phyloP scores from a whole-genome alignment of 2,888 invertebrate species.

The Agriopis marginaria region DNA sequence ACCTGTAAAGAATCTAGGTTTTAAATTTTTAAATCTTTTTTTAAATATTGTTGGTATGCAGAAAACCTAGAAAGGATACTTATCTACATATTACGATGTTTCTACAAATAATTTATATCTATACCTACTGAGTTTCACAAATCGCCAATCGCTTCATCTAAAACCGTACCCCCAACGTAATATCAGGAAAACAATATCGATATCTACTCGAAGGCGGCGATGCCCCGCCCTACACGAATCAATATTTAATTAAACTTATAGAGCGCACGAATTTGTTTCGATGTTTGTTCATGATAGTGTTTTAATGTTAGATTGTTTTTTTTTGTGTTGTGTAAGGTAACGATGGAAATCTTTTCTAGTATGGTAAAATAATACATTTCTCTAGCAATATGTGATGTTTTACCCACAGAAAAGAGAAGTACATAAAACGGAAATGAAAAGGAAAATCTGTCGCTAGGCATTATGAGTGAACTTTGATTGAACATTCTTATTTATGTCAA shows the following conservation, averaged over 20 bases:
- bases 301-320: constrained; percentile 48
- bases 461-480: no score
- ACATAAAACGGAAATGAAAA: no score
- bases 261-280: constrained; percentile 67
- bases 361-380: background rate
- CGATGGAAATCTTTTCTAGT: background rate
- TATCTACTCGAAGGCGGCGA: constrained; percentile 73
- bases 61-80: no score
- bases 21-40: no score
- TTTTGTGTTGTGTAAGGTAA: constrained; percentile 42
- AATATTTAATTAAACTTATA: constrained; percentile 85
- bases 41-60: no score
- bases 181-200: constrained; percentile 84
- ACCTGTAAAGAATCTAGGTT: no score
- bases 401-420: no score
- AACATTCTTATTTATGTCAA: no score
- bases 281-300: constrained; percentile 53
- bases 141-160: constrained; percentile 46
- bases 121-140: no score
- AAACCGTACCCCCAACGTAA: constrained; percentile 64
- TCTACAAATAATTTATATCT: no score
- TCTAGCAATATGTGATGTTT: background rate
- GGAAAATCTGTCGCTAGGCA: no score
- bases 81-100: no score
- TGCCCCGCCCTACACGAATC: constrained; percentile 80